Base-by-base conservation (phyloP, 2,888 invertebrate species). In the Rotaria magnacalcarata region DNA sequence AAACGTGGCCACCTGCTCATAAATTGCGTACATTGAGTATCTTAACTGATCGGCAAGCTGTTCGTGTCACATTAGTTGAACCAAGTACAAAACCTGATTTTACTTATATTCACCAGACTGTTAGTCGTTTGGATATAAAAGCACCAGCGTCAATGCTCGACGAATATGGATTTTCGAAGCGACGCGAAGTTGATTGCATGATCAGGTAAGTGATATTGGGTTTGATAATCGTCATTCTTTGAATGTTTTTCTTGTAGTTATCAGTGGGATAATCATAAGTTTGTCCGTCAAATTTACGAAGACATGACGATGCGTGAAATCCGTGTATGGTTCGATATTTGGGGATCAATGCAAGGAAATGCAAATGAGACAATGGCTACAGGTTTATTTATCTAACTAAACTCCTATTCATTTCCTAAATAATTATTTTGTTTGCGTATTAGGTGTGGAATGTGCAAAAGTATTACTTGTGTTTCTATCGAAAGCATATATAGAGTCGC, bases 321-420 rank as follows among this genome's bases (percentile, higher is more conserved):
- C n/a, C 8, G 19, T 0, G 47, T 60, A 19, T 87, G 87, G 87
- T 86, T 87, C 43, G 87, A 87, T 85, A 60, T 87, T 41, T 84
- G 87, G 87, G 84, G 84, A 0, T 50, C 43, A 16, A 87, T 87
- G 87, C 74, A 74, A 43, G 87, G 85, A 0, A 87, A 87, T 58
- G 74, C 60, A 0, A 85, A 87, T 56, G 87, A 85, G 24, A 80
- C 85, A 3, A 87, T 87, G 87, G 85, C 87, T 10, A 87, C 84
- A 43, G 87, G 56, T 56, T 56, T 8, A 21, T 56, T 24, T 24
- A 6, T 56, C 24, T 5, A 8, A 24, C 7, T 3, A 8, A 56
- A 56, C 5, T 24, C 21, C 8, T 24, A 0, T 56, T 56, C 4
- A 16, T 52, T 56, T 24, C 24, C 1, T 50, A 11, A 56, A 24